Evolutionary conservation across 2,888 invertebrate species (phyloP).

Genomic region (Ophion ventricosus): DNA sequence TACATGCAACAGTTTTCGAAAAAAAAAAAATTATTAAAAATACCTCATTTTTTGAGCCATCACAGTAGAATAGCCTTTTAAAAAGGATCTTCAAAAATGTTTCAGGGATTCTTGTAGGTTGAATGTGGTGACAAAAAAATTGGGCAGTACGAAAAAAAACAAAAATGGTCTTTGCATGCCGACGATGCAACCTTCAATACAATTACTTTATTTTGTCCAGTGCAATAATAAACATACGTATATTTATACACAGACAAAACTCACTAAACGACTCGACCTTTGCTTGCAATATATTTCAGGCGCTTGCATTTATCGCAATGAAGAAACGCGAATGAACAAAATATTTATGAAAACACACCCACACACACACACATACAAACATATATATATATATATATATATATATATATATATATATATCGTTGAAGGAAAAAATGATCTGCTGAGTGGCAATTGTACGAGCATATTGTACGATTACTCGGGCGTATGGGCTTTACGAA

Average conservation of each 20-base stretch:
- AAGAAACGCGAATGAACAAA: slow-evolving; percentile 19
- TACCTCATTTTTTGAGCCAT: too few relatives aligned
- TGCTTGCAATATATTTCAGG: slow-evolving; percentile 60
- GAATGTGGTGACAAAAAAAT: too few relatives aligned
- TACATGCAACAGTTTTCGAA: too few relatives aligned
- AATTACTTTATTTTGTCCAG: neutral
- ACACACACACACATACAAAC: neutral
- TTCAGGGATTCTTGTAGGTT: too few relatives aligned
- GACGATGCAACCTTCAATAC: too few relatives aligned
- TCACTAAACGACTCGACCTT: slow-evolving; percentile 35
- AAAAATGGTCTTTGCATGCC: neutral
- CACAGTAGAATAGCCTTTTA: too few relatives aligned
- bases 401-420: slow-evolving; percentile 17
- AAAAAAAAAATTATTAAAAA: too few relatives aligned
- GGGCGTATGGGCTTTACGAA: slow-evolving; percentile 46
- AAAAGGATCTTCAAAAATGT: too few relatives aligned
- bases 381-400: slow-evolving; percentile 13
- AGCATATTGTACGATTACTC: slow-evolving; percentile 46
- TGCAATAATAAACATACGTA: slow-evolving; percentile 6
- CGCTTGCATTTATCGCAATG: slow-evolving; percentile 58
- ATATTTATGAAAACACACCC: neutral
- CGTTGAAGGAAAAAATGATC: slow-evolving; percentile 23
- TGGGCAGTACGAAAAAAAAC: neutral
- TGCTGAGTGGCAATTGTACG: slow-evolving; percentile 41
- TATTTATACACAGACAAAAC: slow-evolving; percentile 52